Conservation (phyloP, 2,113 vertebrate species). For the Dolichallabes microphthalmus region DNA sequence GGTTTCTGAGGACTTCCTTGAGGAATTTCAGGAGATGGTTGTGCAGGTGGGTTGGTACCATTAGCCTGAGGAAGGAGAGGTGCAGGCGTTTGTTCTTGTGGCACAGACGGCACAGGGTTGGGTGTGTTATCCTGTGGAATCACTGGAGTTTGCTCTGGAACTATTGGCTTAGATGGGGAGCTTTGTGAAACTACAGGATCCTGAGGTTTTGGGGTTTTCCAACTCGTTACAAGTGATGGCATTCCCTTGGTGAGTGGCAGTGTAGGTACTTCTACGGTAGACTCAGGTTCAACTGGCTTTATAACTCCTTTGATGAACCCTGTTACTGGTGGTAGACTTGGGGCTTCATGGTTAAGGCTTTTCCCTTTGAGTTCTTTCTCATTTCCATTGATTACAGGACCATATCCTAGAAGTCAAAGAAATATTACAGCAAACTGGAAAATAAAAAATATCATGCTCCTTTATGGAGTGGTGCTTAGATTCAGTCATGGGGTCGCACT, state of each 20-base stretch:
- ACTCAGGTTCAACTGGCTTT: not conserved
- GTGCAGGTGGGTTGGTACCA: constrained; percentile 7
- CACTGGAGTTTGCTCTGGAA: not conserved
- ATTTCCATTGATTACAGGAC: constrained; percentile 46
- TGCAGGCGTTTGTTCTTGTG: not conserved
- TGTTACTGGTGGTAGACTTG: not conserved
- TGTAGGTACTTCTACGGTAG: not conserved
- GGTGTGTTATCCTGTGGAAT: not conserved
- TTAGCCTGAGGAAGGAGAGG: constrained; percentile 16
- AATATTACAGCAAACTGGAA: constrained; percentile 27
- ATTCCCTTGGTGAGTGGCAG: constrained; percentile 7
- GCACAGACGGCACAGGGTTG: not conserved
- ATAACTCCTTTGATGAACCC: constrained; percentile 19
- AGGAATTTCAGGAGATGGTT: not conserved
- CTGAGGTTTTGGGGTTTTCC: constrained; percentile 2
- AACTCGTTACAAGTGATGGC: not conserved
- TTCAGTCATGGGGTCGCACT: not conserved
- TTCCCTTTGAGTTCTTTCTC: constrained; percentile 58
- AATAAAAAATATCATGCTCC: not conserved
- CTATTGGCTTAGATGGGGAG: constrained; percentile 6
- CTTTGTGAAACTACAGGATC: constrained; percentile 26
- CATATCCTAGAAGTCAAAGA: constrained; percentile 60
- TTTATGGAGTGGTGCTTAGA: not conserved
- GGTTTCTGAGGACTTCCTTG: constrained; percentile 18
- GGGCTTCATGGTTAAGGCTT: constrained; percentile 1